Base-by-base conservation (phyloP, 2,797 vertebrate genomes). In the Gymnothorax reevesii region DNA sequence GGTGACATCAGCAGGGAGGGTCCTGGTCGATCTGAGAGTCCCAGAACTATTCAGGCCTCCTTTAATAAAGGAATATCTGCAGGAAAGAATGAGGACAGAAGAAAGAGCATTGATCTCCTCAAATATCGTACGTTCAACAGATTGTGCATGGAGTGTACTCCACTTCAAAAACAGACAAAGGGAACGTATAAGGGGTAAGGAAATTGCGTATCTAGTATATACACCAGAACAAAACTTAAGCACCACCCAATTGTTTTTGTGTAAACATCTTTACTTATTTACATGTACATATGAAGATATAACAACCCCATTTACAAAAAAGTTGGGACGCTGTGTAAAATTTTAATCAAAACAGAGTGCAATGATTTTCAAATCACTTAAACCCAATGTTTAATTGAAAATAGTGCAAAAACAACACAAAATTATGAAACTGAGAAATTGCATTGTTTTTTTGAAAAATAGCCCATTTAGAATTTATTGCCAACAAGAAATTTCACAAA, bases 1-100 rank as follows among this genome's bases (percentile, higher is more conserved):
- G 87, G 89, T 84, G 90, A 82, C 86, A 89, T 90, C 85, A 91
- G 86, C 89, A 89, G 87, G 80, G 87, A 88, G 87, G 87, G 59
- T 89, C 89, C 85, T 52, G 86, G 85, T 91, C 85, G 89, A 89
- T 90, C 60, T 86, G 85, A 55, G 83, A 86, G 82, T 88, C 82
- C 88, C 79, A 10, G 90, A 89, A 89, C 89, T 88, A 89, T 94
- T 99, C 96, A 98, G 88, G 98, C 97, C 94, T 99, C 98, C 94
- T 99, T 99, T 92, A 99, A 85, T 90, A 99, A 95, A 0, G 98
- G 98, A 94, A 98, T 99, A 95, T 99, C 98, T 99, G 93, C 3
- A 42, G 86, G 86, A 33, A 92, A 54, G 84, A 49, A 71, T 2
- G 64, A 79, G 75, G 20, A 77, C 6, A 75, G 52, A 15, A 89